Percentiles rank a stretch among this genome's conserved stretches.
These are phyloP conservation scores for Cremastinae sp. DNA, from an alignment of 2,888 invertebrate genomes.

Conservation along the genomic window DNA sequence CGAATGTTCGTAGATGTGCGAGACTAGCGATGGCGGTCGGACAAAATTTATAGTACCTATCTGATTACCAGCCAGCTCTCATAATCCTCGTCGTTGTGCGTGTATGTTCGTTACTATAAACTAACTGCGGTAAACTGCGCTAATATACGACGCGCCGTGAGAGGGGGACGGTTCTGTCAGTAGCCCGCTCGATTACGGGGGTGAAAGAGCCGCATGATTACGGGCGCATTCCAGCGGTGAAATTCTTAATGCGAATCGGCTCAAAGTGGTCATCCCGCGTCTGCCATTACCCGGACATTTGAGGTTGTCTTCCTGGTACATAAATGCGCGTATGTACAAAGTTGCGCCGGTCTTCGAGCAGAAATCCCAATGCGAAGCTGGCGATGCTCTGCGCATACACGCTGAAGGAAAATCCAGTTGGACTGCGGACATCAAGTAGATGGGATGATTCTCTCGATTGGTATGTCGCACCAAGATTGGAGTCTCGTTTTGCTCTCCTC, in stretches of 20 bases:
- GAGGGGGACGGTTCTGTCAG: constrained; percentile 34
- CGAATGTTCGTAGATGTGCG: background rate
- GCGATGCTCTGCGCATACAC: background rate
- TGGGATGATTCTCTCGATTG: constrained; percentile 55
- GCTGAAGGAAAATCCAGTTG: constrained; percentile 14
- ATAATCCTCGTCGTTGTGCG: constrained; percentile 16
- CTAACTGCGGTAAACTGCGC: constrained; percentile 41
- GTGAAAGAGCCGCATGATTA: constrained; percentile 50
- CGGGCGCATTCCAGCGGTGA: constrained; percentile 60
- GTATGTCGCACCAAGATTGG: constrained; percentile 56
- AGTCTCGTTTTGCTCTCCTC: constrained; percentile 38
- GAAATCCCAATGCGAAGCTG: constrained; percentile 38
- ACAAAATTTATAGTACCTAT: constrained; percentile 36
- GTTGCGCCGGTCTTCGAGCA: constrained; percentile 9
- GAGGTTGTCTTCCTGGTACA: too few species aligned
- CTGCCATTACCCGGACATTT: constrained; percentile 47
- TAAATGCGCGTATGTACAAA: background rate
- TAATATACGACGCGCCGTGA: constrained; percentile 42
- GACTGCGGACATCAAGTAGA: constrained; percentile 42
- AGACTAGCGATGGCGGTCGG: constrained; percentile 25
- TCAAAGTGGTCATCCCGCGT: constrained; percentile 61
- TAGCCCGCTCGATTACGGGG: constrained; percentile 48
- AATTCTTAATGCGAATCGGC: constrained; percentile 60
- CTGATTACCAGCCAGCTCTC: constrained; percentile 33
- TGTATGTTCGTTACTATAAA: constrained; percentile 21